Conservation (phyloP, 2,113 vertebrate species). For the Muscicapa adusta region DNA sequence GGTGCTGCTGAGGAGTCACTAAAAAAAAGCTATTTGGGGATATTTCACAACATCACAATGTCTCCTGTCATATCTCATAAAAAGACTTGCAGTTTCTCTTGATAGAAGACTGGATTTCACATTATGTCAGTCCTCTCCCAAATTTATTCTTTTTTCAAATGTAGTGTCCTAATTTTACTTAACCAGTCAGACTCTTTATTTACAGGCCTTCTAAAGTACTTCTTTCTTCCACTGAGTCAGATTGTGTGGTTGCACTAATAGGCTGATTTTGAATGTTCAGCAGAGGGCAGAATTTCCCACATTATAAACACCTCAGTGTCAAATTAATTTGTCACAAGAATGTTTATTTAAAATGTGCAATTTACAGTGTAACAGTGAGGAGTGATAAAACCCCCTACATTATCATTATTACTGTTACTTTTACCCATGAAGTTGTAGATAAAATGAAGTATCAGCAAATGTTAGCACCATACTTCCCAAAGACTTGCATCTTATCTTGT, state of each 20-base stretch:
- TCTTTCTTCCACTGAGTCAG: background rate
- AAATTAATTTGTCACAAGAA: constrained; percentile 35
- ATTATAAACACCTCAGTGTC: constrained; percentile 28
- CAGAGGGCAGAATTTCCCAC: constrained; percentile 74
- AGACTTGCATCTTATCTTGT: constrained; percentile 19
- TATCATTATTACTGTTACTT: constrained; percentile 15
- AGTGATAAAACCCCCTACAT: constrained; percentile 3
- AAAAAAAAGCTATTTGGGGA: background rate
- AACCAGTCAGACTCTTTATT: background rate
- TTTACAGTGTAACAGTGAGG: constrained; percentile 4
- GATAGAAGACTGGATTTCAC: background rate
- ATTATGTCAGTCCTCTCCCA: background rate
- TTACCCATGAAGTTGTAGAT: constrained; percentile 9
- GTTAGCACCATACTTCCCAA: constrained; percentile 14
- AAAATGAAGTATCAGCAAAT: constrained; percentile 34
- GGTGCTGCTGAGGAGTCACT: background rate
- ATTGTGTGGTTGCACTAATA: background rate
- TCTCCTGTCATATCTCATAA: background rate
- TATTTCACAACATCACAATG: background rate
- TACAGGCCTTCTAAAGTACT: background rate
- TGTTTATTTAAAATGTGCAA: constrained; percentile 40
- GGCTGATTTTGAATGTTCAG: constrained; percentile 54
- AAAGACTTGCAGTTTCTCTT: background rate
- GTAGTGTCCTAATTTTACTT: background rate
- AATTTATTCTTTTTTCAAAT: background rate